Evolutionary conservation across 2,888 invertebrate species (phyloP).

Genomic region (Hydrotaea cyrtoneurina): DNA sequence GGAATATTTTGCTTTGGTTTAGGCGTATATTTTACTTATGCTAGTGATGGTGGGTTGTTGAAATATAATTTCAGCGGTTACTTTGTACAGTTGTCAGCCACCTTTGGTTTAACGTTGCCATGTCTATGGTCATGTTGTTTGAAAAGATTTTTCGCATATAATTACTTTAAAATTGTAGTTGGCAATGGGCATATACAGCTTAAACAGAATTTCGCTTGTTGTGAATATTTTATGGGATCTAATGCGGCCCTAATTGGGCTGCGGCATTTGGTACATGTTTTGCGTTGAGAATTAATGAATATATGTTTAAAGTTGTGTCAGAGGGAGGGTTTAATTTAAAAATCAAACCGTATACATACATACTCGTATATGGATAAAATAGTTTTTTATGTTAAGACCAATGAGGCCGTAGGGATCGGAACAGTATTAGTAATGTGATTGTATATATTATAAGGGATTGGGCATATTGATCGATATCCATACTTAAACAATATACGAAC

Average conservation of each 20-base stretch:
- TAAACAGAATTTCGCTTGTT: neutral
- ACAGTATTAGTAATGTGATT: too few relatives aligned
- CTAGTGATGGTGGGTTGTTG: conserved; percentile 24
- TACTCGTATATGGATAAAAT: too few relatives aligned
- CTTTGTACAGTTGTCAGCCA: conserved; percentile 39
- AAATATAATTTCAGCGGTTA: conserved; percentile 50
- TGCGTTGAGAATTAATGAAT: too few relatives aligned
- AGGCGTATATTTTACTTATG: conserved; percentile 36
- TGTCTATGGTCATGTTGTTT: conserved; percentile 30
- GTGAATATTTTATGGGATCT: neutral
- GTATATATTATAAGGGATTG: too few relatives aligned
- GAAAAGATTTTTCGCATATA: conserved; percentile 11
- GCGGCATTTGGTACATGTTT: too few relatives aligned
- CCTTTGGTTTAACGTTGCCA: neutral
- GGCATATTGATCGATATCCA: too few relatives aligned
- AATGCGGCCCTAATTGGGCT: neutral
- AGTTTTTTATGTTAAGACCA: too few relatives aligned
- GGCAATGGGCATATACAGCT: neutral
- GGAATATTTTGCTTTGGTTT: conserved; percentile 18
- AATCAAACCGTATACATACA: too few relatives aligned
- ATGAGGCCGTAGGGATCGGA: too few relatives aligned
- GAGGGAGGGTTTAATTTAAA: too few relatives aligned
- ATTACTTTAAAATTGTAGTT: conserved; percentile 35
- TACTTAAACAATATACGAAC: too few relatives aligned
- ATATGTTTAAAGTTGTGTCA: too few relatives aligned